Evolutionary conservation across 2,888 invertebrate species (phyloP).

Genomic region (Trissolcus japonicus): DNA sequence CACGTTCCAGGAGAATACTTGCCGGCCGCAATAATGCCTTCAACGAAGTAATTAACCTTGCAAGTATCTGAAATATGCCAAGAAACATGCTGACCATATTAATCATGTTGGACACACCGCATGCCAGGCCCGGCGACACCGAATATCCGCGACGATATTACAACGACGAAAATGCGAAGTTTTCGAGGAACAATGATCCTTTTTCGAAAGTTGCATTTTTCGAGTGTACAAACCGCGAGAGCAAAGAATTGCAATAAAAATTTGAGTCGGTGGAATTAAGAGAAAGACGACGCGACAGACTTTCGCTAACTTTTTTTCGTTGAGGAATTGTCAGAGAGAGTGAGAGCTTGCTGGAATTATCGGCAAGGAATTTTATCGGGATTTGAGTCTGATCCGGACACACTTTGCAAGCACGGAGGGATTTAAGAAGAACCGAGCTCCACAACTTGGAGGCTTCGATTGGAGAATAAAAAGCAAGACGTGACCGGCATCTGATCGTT

Average conservation of each 20-base stretch:
- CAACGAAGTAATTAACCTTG: conserved; percentile 69
- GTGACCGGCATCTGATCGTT: conserved; percentile 38
- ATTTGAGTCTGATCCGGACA: conserved; percentile 61
- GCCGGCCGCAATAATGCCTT: conserved; percentile 65
- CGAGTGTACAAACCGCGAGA: not conserved
- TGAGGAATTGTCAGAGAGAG: conserved; percentile 48
- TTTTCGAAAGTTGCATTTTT: not conserved
- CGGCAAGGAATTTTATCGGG: conserved; percentile 60
- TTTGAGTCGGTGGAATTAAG: conserved; percentile 23
- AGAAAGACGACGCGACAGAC: conserved; percentile 25
- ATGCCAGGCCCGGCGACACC: conserved; percentile 61
- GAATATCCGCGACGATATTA: conserved; percentile 24
- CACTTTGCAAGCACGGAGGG: conserved; percentile 55
- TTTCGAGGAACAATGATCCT: conserved; percentile 1
- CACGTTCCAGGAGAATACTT: conserved; percentile 52
- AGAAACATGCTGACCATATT: conserved; percentile 73
- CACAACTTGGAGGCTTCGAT: conserved; percentile 42
- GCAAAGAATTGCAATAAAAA: conserved; percentile 3
- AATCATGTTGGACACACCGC: conserved; percentile 66
- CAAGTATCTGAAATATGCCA: conserved; percentile 72
- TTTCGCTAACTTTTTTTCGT: conserved; percentile 21
- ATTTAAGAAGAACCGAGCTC: conserved; percentile 45
- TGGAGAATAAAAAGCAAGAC: conserved; percentile 59
- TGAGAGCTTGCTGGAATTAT: conserved; percentile 59
- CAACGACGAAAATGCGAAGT: conserved; percentile 5